phyloP scores from a whole-genome alignment of 2,797 vertebrate genomes.

The Dallia pectoralis region DNA sequence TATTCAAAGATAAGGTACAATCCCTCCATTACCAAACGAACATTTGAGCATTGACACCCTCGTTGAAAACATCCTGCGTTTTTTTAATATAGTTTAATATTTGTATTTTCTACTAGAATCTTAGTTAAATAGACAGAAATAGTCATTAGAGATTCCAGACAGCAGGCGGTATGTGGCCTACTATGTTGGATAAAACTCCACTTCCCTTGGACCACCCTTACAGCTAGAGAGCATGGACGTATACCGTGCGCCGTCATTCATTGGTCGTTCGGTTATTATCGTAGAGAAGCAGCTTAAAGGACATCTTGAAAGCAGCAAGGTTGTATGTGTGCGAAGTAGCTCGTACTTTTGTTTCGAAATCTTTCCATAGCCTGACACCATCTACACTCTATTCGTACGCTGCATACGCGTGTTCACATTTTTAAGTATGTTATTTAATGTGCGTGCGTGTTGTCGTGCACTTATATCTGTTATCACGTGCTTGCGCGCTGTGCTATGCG shows the following conservation, averaged over 20 bases:
- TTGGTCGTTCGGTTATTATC: slow-evolving; percentile 45
- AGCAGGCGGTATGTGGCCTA: not conserved
- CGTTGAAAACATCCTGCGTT: too few species aligned
- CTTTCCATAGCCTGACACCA: not conserved
- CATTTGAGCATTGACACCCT: too few species aligned
- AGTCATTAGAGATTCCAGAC: not conserved
- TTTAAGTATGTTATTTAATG: not conserved
- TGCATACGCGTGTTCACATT: not conserved
- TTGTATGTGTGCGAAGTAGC: slow-evolving; percentile 31
- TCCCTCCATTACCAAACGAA: too few species aligned
- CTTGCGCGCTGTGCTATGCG: not conserved
- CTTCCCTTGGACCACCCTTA: slow-evolving; percentile 51
- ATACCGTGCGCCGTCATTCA: slow-evolving; percentile 36
- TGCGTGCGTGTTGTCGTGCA: not conserved
- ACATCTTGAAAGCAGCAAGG: slow-evolving; percentile 46
- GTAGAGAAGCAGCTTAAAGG: slow-evolving; percentile 41
- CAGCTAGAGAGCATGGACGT: too few species aligned
- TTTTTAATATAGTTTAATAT: too few species aligned
- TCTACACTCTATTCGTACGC: not conserved
- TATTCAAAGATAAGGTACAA: not conserved
- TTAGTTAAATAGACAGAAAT: not conserved
- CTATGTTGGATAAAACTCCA: slow-evolving; percentile 21
- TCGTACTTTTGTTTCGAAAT: not conserved
- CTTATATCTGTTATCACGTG: not conserved
- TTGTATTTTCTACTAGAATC: not conserved